Evolutionary conservation across 2,888 invertebrate genomes (phyloP).

Genomic region (Melanotus villosus): DNA sequence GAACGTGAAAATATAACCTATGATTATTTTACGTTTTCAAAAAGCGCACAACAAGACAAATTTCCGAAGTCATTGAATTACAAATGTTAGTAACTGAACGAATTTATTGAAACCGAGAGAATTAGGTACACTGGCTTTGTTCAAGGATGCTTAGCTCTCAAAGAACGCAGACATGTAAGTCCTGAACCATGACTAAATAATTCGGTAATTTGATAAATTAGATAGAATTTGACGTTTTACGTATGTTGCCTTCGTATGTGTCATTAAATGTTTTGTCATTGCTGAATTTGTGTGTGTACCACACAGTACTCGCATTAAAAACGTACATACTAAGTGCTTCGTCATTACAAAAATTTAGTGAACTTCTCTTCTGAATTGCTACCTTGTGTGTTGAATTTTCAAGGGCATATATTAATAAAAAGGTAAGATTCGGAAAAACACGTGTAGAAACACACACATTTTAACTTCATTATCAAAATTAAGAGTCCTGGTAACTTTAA

Average conservation of each 20-base stretch:
- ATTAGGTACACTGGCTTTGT: not conserved
- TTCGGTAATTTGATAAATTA: slow-evolving; percentile 51
- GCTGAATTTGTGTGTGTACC: not conserved
- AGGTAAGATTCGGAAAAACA: not conserved
- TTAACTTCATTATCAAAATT: too few species aligned
- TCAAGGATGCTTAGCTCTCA: slow-evolving; percentile 20
- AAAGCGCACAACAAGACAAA: too few species aligned
- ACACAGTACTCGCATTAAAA: not conserved
- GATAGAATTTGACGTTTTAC: slow-evolving; percentile 34
- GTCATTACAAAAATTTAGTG: slow-evolving; percentile 14
- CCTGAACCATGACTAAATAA: slow-evolving; percentile 51
- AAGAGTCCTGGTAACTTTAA: too few species aligned
- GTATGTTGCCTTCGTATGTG: slow-evolving; percentile 14
- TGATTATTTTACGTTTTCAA: too few species aligned
- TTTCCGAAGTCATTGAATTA: not conserved
- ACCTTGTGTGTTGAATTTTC: not conserved
- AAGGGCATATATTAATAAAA: slow-evolving; percentile 1
- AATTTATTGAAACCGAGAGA: not conserved
- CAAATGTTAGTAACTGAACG: not conserved
- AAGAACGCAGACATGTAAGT: slow-evolving; percentile 39
- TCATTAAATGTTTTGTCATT: slow-evolving; percentile 23
- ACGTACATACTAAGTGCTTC: not conserved
- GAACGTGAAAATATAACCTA: too few species aligned
- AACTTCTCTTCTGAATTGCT: not conserved
- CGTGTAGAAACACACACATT: not conserved